phyloP scores from a whole-genome alignment of 1,140 invertebrate genomes.

The Alviniconcha marisindica region DNA sequence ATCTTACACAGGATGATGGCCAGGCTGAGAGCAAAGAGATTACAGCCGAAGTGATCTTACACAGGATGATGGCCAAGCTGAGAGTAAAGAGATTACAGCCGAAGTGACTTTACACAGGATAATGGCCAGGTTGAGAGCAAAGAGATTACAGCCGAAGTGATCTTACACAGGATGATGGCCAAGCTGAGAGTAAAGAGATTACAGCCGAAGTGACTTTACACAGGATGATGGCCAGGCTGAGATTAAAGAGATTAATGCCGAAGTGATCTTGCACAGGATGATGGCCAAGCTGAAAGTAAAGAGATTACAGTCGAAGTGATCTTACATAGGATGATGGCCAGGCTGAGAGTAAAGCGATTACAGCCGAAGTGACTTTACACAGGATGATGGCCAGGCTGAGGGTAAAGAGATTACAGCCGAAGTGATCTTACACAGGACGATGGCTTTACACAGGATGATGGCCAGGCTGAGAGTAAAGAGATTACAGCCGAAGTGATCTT shows the following conservation, averaged over 20 bases:
- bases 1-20: constrained; percentile 67
- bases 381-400: too few species aligned
- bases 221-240: too few species aligned
- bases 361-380: too few species aligned
- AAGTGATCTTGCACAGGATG: too few species aligned
- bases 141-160: too few species aligned
- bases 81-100: background rate
- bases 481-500: too few species aligned
- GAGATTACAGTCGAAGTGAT: background rate
- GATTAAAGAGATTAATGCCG: too few species aligned
- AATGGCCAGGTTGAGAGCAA: too few species aligned
- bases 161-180: constrained; percentile 61
- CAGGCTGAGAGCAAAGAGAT: constrained; percentile 34
- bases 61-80: constrained; percentile 61
- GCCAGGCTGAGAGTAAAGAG: constrained; percentile 41
- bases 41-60: constrained; percentile 46
- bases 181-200: constrained; percentile 33
- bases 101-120: too few species aligned
- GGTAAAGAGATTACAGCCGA: too few species aligned
- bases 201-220: too few species aligned
- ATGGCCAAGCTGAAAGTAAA: background rate
- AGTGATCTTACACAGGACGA: constrained; percentile 51
- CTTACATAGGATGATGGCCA: constrained; percentile 67
- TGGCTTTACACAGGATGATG: constrained; percentile 61
- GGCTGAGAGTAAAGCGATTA: background rate